Base-by-base conservation (phyloP, 2,888 invertebrate species). In the Fragum fragum region DNA sequence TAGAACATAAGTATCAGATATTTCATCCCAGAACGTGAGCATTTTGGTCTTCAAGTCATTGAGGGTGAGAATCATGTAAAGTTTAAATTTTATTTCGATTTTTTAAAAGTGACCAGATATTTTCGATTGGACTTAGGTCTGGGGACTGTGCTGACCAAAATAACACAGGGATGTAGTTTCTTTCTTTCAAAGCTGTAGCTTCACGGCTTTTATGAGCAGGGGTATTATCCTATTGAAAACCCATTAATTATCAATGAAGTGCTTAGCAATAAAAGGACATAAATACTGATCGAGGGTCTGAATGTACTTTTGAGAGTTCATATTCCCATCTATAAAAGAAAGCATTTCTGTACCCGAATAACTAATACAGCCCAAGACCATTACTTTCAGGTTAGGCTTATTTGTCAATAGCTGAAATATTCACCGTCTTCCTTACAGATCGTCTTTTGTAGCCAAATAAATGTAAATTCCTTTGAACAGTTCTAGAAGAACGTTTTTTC, bases 81-180 rank as follows among this genome's bases (percentile, higher is more conserved):
- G n/a, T n/a, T n/a, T n/a, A n/a, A n/a, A n/a, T n/a, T n/a, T n/a
- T n/a, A n/a, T n/a, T n/a, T n/a, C n/a, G n/a, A n/a, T n/a, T n/a
- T n/a, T n/a, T n/a, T n/a, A n/a, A n/a, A n/a, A n/a, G n/a, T n/a
- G n/a, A n/a, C n/a, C n/a, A n/a, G n/a, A n/a, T n/a, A n/a, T n/a
- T n/a, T n/a, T n/a, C n/a, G n/a, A n/a, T n/a, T n/a, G 53, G 26
- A 72, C 21, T 28, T 55, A 18, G 21, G 1, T 29, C 32, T 72
- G 55, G 36, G 61, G 73, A 53, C 47, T 73, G 73, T 73, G 73
- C 61, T 18, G 73, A 61, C 73, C 73, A 73, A 23, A 32, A 36
- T 26, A 73, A 47, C 21, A 18, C 23, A 3, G 73, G 73, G 26
- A 57, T 72, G 29, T 55, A 14, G 32, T 55, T 57, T 11, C 32